Evolutionary conservation across 1,140 invertebrate species (phyloP).

Genomic region (Ceratosolen fusciceps): DNA sequence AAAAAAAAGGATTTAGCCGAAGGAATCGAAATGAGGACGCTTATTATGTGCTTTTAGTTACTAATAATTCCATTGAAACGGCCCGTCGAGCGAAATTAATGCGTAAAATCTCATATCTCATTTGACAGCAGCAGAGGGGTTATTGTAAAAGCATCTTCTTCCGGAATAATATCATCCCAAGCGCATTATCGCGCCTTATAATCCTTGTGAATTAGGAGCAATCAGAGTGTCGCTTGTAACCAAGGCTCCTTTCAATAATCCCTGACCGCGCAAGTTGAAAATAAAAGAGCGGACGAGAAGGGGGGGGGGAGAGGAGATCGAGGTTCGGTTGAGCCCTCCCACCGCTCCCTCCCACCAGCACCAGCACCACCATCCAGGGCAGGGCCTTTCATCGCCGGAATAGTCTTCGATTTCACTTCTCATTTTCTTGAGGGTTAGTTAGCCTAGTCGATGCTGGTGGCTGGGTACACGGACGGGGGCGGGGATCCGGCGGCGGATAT

Average conservation of each 20-base stretch:
- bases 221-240: slow-evolving; percentile 20
- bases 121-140: neutral
- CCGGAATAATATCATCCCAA: slow-evolving; percentile 3
- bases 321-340: neutral
- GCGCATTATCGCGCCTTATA: slow-evolving; percentile 2
- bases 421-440: neutral
- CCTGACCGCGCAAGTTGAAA: neutral
- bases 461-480: neutral
- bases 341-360: no score
- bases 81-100: neutral
- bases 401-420: neutral
- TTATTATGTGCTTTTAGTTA: neutral
- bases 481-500: neutral
- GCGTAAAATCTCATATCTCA: neutral
- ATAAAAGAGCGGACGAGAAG: slow-evolving; percentile 6
- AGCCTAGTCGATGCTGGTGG: no score
- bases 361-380: no score
- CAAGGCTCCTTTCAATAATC: no score
- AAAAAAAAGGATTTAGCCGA: neutral
- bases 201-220: slow-evolving; percentile 17
- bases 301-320: neutral
- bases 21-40: neutral
- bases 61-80: neutral
- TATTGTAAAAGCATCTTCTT: slow-evolving; percentile 11
- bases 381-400: no score